These are phyloP conservation scores for Lamprologus lemairii DNA, from an alignment of 2,113 vertebrate genomes.

Conservation along the genomic window DNA sequence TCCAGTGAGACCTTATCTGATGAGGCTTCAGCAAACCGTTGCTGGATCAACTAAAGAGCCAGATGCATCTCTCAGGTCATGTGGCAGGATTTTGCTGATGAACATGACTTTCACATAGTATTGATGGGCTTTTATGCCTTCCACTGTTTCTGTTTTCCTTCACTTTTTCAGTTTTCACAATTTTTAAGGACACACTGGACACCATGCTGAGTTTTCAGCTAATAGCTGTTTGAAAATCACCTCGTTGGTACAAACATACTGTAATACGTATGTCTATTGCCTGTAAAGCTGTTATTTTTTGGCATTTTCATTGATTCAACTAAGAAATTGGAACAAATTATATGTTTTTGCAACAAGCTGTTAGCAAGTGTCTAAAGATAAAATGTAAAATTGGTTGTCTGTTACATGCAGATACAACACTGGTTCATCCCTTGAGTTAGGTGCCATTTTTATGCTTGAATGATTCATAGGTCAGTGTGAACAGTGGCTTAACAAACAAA, in stretches of 20 bases:
- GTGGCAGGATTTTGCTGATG: neutral
- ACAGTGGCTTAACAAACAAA: neutral
- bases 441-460: neutral
- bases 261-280: neutral
- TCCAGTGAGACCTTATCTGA: neutral
- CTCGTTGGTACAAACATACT: neutral
- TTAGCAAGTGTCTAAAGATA: neutral
- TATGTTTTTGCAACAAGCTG: neutral
- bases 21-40: neutral
- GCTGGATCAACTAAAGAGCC: neutral
- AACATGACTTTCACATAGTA: neutral
- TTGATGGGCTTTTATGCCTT: neutral
- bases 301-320: neutral
- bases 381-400: neutral
- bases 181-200: neutral
- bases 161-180: neutral
- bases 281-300: neutral
- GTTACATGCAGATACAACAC: neutral
- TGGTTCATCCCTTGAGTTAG: neutral
- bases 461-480: neutral
- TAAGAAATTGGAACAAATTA: neutral
- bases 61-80: neutral
- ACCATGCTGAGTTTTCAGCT: neutral
- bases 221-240: neutral
- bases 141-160: neutral